Evolutionary conservation across 2,113 vertebrate species (phyloP).

Genomic region (Cheirogaleus medius): DNA sequence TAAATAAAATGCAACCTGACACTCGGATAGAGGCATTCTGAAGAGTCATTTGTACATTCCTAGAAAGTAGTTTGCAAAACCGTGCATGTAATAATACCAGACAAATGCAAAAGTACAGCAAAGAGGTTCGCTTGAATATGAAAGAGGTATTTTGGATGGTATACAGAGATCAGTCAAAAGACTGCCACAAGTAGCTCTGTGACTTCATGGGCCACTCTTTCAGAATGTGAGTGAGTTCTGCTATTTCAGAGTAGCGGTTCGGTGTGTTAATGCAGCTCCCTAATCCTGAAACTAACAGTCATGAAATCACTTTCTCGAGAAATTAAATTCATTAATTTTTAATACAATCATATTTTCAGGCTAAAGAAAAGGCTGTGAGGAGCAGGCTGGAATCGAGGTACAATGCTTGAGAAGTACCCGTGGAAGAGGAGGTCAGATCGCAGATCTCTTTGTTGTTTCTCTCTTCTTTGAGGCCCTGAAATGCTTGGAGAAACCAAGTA

Average conservation of each 20-base stretch:
- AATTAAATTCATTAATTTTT: neutral
- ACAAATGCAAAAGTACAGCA: neutral
- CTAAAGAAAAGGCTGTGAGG: neutral
- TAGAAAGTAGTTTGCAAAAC: neutral
- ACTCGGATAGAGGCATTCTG: neutral
- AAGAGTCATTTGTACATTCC: neutral
- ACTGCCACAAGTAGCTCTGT: neutral
- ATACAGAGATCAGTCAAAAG: neutral
- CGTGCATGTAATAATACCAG: too few species aligned
- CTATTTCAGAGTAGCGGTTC: fast-evolving
- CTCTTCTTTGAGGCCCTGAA: neutral
- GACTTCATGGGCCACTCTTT: neutral
- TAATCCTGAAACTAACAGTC: neutral
- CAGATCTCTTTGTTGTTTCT: neutral
- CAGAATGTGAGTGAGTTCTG: neutral
- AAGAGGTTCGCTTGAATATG: neutral
- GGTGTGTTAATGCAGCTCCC: fast-evolving
- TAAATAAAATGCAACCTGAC: neutral
- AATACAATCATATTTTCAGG: neutral
- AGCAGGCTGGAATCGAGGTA: too few species aligned
- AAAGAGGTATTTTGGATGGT: neutral
- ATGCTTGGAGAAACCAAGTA: slow-evolving; percentile 61
- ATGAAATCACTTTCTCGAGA: neutral
- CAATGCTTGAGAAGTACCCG: neutral
- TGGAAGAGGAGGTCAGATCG: neutral